Evolutionary conservation across 2,888 invertebrate genomes (phyloP).

Genomic region (Polydrusus tereticollis): DNA sequence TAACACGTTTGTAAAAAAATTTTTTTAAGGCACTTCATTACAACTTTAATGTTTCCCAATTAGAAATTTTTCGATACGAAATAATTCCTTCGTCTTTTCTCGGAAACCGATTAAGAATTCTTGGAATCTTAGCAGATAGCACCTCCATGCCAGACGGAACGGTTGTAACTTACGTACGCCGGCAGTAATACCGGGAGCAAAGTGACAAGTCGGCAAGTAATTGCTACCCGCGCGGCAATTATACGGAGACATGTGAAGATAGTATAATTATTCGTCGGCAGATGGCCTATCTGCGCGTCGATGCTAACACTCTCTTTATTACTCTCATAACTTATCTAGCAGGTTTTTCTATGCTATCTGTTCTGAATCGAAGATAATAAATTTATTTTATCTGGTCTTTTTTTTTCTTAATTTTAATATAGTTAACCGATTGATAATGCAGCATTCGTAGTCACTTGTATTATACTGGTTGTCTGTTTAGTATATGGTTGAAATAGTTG

Average conservation of each 20-base stretch:
- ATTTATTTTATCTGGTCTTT: constrained; percentile 6
- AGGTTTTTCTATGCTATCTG: constrained; percentile 19
- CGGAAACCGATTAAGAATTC: constrained; percentile 15
- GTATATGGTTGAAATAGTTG: too few relatives aligned
- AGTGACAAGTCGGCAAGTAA: constrained; percentile 40
- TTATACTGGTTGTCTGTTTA: too few relatives aligned
- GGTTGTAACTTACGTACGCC: constrained; percentile 31
- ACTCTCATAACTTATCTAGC: constrained; percentile 29
- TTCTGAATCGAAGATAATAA: constrained; percentile 25
- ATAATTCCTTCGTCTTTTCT: neutral
- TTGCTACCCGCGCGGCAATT: constrained; percentile 42
- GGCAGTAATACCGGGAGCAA: constrained; percentile 38
- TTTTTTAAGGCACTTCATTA: too few relatives aligned
- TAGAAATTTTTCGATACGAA: too few relatives aligned
- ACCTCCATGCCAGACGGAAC: constrained; percentile 1
- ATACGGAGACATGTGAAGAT: constrained; percentile 46
- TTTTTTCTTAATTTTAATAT: neutral
- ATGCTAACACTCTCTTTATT: constrained; percentile 42
- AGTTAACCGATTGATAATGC: too few relatives aligned
- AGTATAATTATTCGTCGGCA: constrained; percentile 50
- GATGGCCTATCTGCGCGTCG: constrained; percentile 45
- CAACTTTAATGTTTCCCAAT: too few relatives aligned
- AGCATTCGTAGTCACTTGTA: too few relatives aligned
- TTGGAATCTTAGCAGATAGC: constrained; percentile 16
- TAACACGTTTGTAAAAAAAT: too few relatives aligned